phyloP scores from a whole-genome alignment of 2,888 invertebrate species.

The Chromoteleia sp. region DNA sequence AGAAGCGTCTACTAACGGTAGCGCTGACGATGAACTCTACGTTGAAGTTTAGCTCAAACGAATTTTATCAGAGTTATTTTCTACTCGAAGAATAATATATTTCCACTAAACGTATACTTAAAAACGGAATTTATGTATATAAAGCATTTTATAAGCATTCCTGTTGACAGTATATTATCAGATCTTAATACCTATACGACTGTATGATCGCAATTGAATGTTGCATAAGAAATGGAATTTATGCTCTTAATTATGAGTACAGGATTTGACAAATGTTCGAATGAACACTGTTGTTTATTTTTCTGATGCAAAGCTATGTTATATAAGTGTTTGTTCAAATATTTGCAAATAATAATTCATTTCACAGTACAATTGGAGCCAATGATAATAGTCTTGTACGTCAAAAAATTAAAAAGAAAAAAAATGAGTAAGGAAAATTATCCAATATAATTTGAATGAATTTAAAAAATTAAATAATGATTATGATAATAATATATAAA shows the following conservation, averaged over 20 bases:
- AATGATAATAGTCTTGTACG: conserved; percentile 53
- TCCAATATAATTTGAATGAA: conserved; percentile 14
- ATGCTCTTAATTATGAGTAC: background rate
- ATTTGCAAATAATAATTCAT: conserved; percentile 17
- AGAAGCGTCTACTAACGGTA: conserved; percentile 73
- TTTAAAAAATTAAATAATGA: background rate
- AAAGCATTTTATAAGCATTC: conserved; percentile 56
- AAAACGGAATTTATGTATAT: conserved; percentile 32
- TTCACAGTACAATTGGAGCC: conserved; percentile 57
- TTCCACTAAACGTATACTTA: conserved; percentile 33
- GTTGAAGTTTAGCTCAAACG: conserved; percentile 79
- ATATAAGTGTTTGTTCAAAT: conserved; percentile 24
- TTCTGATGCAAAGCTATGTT: conserved; percentile 1
- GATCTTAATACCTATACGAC: conserved; percentile 9
- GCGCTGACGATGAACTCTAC: conserved; percentile 82
- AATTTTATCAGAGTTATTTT: conserved; percentile 48
- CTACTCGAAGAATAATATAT: conserved; percentile 57
- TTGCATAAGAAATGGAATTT: conserved; percentile 4
- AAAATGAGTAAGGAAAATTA: background rate
- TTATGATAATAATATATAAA: conserved; percentile 14
- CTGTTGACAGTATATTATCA: conserved; percentile 35
- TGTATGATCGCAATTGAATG: conserved; percentile 8
- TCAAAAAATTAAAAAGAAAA: conserved; percentile 9
- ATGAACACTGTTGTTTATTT: conserved; percentile 28
- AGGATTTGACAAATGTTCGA: conserved; percentile 19